Evolutionary conservation across 2,888 invertebrate species (phyloP).

Genomic region (Suillia variegata): DNA sequence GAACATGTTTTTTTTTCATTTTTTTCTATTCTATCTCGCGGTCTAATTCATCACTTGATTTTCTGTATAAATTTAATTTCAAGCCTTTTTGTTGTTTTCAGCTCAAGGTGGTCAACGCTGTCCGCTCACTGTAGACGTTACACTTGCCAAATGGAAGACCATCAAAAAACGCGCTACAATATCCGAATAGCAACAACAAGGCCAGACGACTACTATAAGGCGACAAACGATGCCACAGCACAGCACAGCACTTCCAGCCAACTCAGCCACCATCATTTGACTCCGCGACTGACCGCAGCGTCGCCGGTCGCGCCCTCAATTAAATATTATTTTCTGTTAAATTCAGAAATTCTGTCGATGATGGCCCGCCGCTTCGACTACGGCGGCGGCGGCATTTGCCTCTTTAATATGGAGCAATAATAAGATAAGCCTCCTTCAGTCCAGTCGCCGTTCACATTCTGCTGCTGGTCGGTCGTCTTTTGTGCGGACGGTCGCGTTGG

Average conservation of each 20-base stretch:
- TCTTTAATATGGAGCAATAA: slow-evolving; percentile 4
- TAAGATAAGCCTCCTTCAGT: neutral
- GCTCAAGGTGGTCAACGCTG: neutral
- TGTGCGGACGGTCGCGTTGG: neutral
- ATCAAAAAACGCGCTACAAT: neutral
- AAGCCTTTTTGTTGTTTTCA: no score
- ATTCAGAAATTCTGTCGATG: slow-evolving; percentile 49
- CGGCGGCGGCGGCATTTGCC: no score
- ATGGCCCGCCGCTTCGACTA: no score
- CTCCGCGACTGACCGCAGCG: neutral
- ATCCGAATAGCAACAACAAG: neutral
- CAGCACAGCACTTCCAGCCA: no score
- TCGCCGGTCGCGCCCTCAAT: slow-evolving; percentile 28
- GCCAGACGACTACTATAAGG: neutral
- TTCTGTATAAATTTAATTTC: no score
- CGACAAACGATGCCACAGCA: neutral
- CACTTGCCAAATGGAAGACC: neutral
- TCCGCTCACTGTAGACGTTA: neutral
- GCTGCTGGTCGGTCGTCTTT: neutral
- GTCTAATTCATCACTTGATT: no score
- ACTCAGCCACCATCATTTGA: neutral
- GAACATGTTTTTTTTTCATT: no score
- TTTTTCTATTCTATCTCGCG: no score
- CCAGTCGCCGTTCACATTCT: neutral
- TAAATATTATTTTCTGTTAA: slow-evolving; percentile 47